phyloP scores from a whole-genome alignment of 2,113 vertebrate species.

The Tiliqua scincoides region DNA sequence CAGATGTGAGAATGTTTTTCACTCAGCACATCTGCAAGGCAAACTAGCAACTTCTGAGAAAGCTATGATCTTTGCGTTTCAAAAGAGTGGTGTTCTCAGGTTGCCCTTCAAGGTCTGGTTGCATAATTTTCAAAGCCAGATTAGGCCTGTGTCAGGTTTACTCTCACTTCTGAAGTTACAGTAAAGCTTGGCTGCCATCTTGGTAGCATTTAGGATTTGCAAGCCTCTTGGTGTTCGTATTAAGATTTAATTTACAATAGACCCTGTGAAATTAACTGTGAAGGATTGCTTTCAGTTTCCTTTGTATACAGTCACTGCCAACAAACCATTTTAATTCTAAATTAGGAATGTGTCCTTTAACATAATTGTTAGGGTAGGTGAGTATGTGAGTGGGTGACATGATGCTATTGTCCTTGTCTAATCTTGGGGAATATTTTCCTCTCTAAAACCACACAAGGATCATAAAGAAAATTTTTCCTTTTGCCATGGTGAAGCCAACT shows the following conservation, averaged over 20 bases:
- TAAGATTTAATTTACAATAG: background rate
- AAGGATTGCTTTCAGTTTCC: background rate
- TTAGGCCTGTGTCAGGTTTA: background rate
- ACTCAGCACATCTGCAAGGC: background rate
- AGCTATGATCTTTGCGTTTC: constrained; percentile 7
- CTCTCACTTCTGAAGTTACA: constrained; percentile 11
- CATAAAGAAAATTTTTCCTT: background rate
- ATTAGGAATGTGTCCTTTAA: background rate
- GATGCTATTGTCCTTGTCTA: background rate
- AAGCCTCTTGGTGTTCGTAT: background rate
- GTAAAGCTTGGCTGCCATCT: background rate
- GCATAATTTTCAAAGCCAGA: constrained; percentile 3
- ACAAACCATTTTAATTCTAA: background rate
- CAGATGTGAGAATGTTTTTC: background rate
- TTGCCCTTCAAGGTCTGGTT: background rate
- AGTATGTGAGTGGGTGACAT: background rate
- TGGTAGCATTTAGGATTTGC: constrained; percentile 4
- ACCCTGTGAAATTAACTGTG: background rate
- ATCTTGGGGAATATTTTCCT: background rate
- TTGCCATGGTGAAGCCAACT: background rate
- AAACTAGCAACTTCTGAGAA: background rate
- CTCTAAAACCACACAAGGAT: background rate
- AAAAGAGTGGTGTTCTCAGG: background rate
- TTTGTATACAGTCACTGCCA: background rate
- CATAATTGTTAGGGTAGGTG: background rate